Evolutionary conservation across 2,797 vertebrate species (phyloP).

Genomic region (Salmo trutta): DNA sequence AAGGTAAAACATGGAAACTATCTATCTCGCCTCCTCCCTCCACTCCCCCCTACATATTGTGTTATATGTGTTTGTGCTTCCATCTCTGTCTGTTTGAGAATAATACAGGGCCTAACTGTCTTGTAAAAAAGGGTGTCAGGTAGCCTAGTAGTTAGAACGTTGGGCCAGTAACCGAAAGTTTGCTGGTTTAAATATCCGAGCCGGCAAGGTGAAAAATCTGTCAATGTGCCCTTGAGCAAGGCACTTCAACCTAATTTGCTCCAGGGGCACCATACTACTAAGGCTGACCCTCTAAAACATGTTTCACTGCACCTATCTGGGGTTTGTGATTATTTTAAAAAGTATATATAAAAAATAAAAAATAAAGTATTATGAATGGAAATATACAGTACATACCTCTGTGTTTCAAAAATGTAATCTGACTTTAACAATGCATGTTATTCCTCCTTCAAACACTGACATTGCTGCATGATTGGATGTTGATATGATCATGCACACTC

Average conservation of each 20-base stretch:
- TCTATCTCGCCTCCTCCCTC: not conserved
- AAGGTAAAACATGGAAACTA: not conserved
- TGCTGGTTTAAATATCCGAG: no score
- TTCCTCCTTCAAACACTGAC: not conserved
- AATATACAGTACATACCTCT: not conserved
- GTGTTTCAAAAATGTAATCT: not conserved
- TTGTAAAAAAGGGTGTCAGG: not conserved
- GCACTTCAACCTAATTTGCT: no score
- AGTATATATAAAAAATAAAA: not conserved
- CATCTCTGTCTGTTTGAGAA: not conserved
- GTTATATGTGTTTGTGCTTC: constrained; percentile 6
- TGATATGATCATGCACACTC: no score
- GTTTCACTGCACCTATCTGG: no score
- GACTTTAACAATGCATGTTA: not conserved
- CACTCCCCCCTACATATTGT: not conserved
- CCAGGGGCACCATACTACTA: no score
- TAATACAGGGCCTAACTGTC: not conserved
- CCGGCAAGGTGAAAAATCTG: no score
- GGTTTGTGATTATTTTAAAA: no score
- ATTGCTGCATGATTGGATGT: no score
- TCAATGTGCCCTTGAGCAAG: no score
- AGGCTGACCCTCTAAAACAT: no score
- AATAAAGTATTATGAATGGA: not conserved
- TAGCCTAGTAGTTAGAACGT: no score
- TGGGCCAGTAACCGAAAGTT: no score